These are phyloP conservation scores for Itoplectis maculator DNA, from an alignment of 2,888 invertebrate species.

Conservation along the genomic window DNA sequence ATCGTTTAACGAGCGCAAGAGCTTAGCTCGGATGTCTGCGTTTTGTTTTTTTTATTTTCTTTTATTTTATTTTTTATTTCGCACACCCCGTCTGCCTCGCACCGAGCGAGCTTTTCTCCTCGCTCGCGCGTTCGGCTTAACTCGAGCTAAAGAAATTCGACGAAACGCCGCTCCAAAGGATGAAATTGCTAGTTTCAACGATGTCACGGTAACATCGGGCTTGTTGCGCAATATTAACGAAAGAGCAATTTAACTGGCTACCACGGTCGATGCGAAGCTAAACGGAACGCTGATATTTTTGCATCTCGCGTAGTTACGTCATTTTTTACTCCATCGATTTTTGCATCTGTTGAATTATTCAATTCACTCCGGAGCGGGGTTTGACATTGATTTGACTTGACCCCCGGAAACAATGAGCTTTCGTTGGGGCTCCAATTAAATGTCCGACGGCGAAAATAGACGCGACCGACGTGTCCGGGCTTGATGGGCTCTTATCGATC, in stretches of 20 bases:
- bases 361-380: neutral
- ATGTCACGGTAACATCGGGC: neutral
- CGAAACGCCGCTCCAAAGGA: neutral
- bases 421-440: neutral
- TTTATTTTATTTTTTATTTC: neutral
- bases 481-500: neutral
- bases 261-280: no score
- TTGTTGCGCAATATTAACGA: neutral
- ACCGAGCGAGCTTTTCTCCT: neutral
- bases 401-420: neutral
- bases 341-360: neutral
- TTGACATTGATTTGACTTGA: neutral
- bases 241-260: no score
- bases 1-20: constrained; percentile 31
- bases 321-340: no score
- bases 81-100: constrained; percentile 12
- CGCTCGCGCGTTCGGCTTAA: neutral
- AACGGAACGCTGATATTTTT: no score
- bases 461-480: neutral
- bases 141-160: neutral
- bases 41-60: neutral
- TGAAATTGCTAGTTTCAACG: neutral
- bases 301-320: no score
- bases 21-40: constrained; percentile 22
- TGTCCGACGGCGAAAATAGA: neutral